A percentile compares a stretch with the other conserved stretches of the same genome.
These are phyloP conservation scores for Limnothrissa miodon DNA, from an alignment of 2,113 vertebrate species.

Conservation along the genomic window DNA sequence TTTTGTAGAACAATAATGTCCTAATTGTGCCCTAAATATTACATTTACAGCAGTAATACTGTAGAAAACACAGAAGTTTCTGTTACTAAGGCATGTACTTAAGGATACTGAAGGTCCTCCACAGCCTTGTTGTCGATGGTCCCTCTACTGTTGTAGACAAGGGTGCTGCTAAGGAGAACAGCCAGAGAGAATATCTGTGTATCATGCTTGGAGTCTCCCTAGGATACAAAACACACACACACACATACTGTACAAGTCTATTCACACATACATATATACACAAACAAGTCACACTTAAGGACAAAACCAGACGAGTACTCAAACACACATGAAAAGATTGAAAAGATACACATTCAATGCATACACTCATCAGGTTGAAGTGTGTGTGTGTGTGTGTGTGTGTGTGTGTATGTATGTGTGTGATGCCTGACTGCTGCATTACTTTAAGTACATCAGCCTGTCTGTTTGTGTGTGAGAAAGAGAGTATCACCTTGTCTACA, in stretches of 20 bases:
- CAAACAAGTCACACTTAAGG: background rate
- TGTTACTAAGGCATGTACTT: background rate
- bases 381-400: too few species aligned
- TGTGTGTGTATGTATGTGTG: too few species aligned
- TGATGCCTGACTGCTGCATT: background rate
- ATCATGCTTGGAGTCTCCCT: slow-evolving; percentile 49
- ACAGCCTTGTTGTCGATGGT: background rate
- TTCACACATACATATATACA: background rate
- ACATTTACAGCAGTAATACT: too few species aligned
- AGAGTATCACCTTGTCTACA: background rate
- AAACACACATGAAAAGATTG: background rate
- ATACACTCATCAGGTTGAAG: background rate
- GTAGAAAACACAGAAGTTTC: too few species aligned
- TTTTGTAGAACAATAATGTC: too few species aligned
- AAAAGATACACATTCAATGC: background rate
- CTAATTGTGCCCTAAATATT: too few species aligned
- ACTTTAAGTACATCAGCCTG: background rate
- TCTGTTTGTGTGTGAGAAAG: background rate
- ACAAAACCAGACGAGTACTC: background rate
- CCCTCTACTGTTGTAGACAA: background rate
- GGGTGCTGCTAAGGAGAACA: slow-evolving; percentile 51
- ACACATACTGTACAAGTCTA: background rate
- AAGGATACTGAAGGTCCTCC: background rate
- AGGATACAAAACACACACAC: background rate
- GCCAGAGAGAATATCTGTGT: slow-evolving; percentile 54